Conservation (phyloP, 2,888 invertebrate species). For the Monochamus alternatus region DNA sequence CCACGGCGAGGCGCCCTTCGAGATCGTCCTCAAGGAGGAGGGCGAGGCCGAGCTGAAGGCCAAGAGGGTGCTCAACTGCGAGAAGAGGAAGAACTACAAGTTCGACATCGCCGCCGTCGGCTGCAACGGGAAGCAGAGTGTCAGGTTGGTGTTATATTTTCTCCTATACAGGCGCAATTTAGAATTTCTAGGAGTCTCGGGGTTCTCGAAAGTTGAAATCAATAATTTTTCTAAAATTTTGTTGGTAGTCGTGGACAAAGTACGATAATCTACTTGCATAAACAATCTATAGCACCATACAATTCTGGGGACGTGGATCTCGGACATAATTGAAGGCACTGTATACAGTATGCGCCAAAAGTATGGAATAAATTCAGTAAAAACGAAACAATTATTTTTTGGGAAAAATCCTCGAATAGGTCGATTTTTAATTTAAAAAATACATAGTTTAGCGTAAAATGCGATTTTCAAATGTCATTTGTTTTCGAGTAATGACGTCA, state of each 20-base stretch:
- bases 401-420: too few species aligned
- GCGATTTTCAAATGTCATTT: too few species aligned
- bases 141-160: conserved; percentile 65
- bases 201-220: not conserved
- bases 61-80: conserved; percentile 90
- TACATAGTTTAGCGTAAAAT: too few species aligned
- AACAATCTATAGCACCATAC: too few species aligned
- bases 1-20: conserved; percentile 94
- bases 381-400: too few species aligned
- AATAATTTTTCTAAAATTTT: not conserved
- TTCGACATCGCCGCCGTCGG: conserved; percentile 96
- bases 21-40: conserved; percentile 70
- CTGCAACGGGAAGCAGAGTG: conserved; percentile 85
- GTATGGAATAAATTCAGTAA: too few species aligned
- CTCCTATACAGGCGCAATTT: not conserved
- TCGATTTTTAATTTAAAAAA: too few species aligned
- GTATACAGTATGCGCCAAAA: too few species aligned
- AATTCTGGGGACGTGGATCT: too few species aligned
- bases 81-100: conserved; percentile 94
- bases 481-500: too few species aligned
- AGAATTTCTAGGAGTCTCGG: not conserved
- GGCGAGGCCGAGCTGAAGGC: conserved; percentile 90
- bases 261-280: not conserved
- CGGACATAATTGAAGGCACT: too few species aligned
- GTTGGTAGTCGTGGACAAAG: not conserved